phyloP scores from a whole-genome alignment of 2,888 invertebrate genomes.

The Tanypteryx hageni region DNA sequence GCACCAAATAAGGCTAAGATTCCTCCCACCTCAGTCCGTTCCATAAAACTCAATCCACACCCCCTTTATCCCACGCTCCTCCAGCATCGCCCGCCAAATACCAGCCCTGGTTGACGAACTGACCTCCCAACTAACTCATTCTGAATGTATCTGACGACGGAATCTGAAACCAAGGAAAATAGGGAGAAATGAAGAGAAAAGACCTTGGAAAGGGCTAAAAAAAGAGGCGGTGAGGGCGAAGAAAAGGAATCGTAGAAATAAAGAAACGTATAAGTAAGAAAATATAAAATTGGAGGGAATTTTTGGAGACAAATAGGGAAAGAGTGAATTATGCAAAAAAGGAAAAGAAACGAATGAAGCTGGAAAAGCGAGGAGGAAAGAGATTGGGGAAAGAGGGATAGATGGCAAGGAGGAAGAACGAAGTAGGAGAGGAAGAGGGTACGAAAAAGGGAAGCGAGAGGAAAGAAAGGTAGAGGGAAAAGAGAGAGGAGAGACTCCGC shows the following conservation, averaged over 20 bases:
- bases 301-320: background rate
- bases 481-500: background rate
- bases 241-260: background rate
- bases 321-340: background rate
- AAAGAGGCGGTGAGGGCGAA: background rate
- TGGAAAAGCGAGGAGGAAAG: background rate
- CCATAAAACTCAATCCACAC: background rate
- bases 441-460: background rate
- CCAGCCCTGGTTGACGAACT: background rate
- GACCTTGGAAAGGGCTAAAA: background rate
- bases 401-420: background rate
- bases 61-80: background rate
- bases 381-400: background rate
- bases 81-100: background rate
- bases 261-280: background rate
- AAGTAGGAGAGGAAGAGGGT: background rate
- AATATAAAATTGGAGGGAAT: background rate
- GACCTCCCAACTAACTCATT: background rate
- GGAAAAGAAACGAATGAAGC: background rate
- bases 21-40: background rate
- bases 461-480: background rate
- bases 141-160: background rate
- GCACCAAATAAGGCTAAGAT: background rate
- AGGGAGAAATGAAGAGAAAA: background rate
- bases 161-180: background rate